phyloP scores from a whole-genome alignment of 2,797 vertebrate species.

The Picus viridis region DNA sequence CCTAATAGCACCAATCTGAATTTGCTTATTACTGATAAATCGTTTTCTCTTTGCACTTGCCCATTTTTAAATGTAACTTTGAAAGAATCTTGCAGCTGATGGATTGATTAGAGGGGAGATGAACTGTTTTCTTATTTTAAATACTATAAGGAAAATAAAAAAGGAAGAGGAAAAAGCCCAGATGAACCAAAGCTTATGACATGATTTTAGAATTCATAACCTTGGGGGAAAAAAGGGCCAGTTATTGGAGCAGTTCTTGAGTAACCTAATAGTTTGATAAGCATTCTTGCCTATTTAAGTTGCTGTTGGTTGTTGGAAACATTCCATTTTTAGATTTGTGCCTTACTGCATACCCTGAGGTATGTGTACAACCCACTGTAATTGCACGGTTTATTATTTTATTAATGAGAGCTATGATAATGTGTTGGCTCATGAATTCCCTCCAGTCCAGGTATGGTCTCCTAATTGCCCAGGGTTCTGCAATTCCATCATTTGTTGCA shows the following conservation, averaged over 20 bases:
- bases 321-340: conserved; percentile 57
- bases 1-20: background rate
- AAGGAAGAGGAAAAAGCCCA: background rate
- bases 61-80: background rate
- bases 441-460: conserved; percentile 14
- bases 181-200: background rate
- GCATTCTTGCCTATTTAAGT: conserved; percentile 60
- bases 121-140: background rate
- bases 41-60: background rate
- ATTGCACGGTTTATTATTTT: conserved; percentile 63
- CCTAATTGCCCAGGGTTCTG: background rate
- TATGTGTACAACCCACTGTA: conserved; percentile 44
- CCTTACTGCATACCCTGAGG: conserved; percentile 61
- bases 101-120: background rate
- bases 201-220: conserved; percentile 54
- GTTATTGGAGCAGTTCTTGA: conserved; percentile 49
- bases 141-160: background rate
- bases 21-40: background rate
- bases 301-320: conserved; percentile 56
- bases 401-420: conserved; percentile 60
- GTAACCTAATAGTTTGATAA: conserved; percentile 70
- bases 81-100: background rate
- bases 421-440: conserved; percentile 40
- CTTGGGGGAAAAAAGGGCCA: conserved; percentile 67
- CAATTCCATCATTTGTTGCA: accelerated